Percentiles rank a stretch among this genome's conserved stretches.
Conservation (phyloP, 2,797 vertebrate genomes). For the Lithobates sylvaticus region DNA sequence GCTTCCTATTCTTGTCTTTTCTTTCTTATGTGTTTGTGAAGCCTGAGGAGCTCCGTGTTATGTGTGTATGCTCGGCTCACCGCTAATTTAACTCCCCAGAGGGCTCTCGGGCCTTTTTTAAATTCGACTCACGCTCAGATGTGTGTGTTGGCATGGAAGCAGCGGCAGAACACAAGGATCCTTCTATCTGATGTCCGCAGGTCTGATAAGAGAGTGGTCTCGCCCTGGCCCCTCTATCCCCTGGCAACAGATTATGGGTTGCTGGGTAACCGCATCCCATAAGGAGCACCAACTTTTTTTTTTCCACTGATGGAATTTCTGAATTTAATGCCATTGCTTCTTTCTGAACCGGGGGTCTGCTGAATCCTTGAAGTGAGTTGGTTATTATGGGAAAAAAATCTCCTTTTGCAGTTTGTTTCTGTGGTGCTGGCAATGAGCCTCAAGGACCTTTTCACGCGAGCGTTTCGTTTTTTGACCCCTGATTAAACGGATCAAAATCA, state of each 20-base stretch:
- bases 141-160: conserved; percentile 65
- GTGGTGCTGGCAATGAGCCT: neutral
- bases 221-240: conserved; percentile 61
- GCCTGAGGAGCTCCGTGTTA: conserved; percentile 45
- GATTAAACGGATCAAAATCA: too few relatives aligned
- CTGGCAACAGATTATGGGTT: conserved; percentile 71
- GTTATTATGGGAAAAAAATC: neutral
- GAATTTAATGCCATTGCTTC: conserved; percentile 70
- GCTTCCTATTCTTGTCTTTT: conserved; percentile 24
- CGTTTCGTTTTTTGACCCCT: too few relatives aligned
- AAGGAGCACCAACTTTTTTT: conserved; percentile 61
- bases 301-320: conserved; percentile 62
- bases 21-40: conserved; percentile 37
- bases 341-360: neutral
- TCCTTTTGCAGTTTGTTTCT: neutral
- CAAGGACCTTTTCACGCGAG: neutral
- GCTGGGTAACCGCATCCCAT: conserved; percentile 71
- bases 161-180: too few relatives aligned
- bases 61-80: conserved; percentile 27
- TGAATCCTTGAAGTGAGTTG: neutral
- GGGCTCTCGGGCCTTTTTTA: conserved; percentile 67
- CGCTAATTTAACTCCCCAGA: conserved; percentile 57
- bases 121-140: conserved; percentile 69
- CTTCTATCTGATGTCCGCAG: conserved; percentile 51
- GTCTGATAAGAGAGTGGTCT: neutral